Base-by-base conservation (phyloP, 2,797 vertebrate species). In the Notolabrus celidotus region DNA sequence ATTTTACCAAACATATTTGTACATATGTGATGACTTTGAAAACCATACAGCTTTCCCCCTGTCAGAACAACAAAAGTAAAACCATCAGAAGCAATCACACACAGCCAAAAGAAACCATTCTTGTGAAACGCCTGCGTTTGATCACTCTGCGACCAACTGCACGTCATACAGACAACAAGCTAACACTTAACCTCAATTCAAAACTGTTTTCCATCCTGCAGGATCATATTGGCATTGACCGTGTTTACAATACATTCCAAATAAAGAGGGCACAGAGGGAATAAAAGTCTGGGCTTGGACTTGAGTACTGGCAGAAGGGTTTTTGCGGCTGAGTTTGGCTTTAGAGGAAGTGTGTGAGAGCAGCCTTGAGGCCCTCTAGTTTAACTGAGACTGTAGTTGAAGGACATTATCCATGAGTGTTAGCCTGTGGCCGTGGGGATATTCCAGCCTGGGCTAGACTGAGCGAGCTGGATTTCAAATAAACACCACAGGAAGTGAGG, bases 391-490 rank as follows among this genome's bases (percentile, higher is more conserved):
- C 72, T 74, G 64, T 34, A 87, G 84, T 86, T 90, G 89, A 91
- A 88, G 86, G 91, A 92, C 89, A 90, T 91, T 91, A 89, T 90
- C 79, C 89, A 91, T 90, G 86, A 90, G 86, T 71, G 84, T 64
- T 75, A 84, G 75, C 67, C 81, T 77, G 86, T 67, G 84, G 80
- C 89, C 52, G 72, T 19, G 60, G 63, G 83, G 82, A 82, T 84
- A 85, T 72, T 83, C 77, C 71, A 73, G 63, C 76, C 61, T 55
- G 22, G 71, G 63, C 70, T 50, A 69, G 56, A 31, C 68, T 68
- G 33, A 5, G 62, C 50, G 47, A 60, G 75, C 80, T 63, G 36
- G 80, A 62, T 80, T 86, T 88, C 80, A 88, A 89, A 89, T 90
- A 89, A 92, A 91, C 87, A 84, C 69, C 46, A 68, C 80, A 86